Base-by-base conservation (phyloP, 2,797 vertebrate species). In the Hyperoplus immaculatus region DNA sequence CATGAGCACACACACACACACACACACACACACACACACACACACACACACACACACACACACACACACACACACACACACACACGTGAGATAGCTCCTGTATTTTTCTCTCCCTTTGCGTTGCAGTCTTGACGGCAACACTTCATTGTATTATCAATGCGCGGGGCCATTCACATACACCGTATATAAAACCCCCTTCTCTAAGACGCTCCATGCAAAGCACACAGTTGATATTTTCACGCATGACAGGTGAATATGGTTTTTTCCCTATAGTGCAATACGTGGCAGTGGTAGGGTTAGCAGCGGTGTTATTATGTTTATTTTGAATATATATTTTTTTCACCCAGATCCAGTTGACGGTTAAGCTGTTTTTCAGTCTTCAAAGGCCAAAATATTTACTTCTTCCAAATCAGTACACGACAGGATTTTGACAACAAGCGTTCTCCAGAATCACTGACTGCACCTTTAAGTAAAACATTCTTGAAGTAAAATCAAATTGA, bases 101-200 rank as follows among this genome's bases (percentile, higher is more conserved):
- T 36, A 62, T 72, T 58, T 69, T 62, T 64, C 76, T 79, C 83
- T 64, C 85, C 86, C 59, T 21, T 47, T 49, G 64, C 50, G 16
- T 73, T 9, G 55, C 71, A 80, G 83, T 82, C 82, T 90, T 89
- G 82, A 78, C 62, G 60, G 73, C 80, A 83, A 51, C 55, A 2
- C 75, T 81, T 84, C 47, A 85, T 88, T 84, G 83, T 84, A 18
- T 83, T 76, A 74, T 88, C 77, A 58, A 61, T 59, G 84, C 71
- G 42, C n/a, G 42, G 80, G 77, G 39, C 75, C 76, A 72, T 87
- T 41, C 83, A 81, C 60, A 68, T 75, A 77, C 74, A 65, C 49
- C 43, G 69, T 72, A 71, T 29, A 69, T 55, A 63, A 71, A 71
- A 51, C 64, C 63, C 29, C 41, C 2, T 77, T 75, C 75, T 62